Base-by-base conservation (phyloP, 2,888 invertebrate species). In the Phragmatobia fuliginosa region DNA sequence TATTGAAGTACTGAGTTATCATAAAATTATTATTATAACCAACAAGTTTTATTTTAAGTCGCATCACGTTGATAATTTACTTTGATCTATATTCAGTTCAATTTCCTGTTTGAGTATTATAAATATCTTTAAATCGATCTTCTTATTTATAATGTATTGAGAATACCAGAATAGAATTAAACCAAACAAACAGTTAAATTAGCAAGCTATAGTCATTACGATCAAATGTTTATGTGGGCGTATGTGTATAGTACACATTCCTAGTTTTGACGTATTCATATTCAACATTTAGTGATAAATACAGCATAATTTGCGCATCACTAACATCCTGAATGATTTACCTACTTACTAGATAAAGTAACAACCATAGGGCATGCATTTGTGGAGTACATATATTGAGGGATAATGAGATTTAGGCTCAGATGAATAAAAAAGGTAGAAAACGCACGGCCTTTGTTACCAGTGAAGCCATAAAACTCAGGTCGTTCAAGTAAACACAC, bases 181-280 rank as follows among this genome's bases (percentile, higher is more conserved):
- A 52, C 28, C 65, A 69, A 71, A 75, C 65, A 72, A 66, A 58
- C 45, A 69, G 71, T 72, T 75, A 75, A 70, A 69, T 76, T 70
- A 36, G 49, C 62, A 64, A 58, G 67, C 32, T 33, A 31, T 58
- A 70, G 45, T 73, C 68, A 75, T 60, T 45, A 11, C 60, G 36
- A 32, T 58, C 14, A 18, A 52, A 66, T 25, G n/a, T 38, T 45
- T 33, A 38, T 52, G 75, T 77, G 58, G 75, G 78, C 25, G 70
- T 32, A 68, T 72, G 61, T 69, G 69, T 32, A 62, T 63, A 18
- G 67, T 68, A 38, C 10, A 62, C 45, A 61, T 33, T 32, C 33
- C 60, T 49, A 21, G 11, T n/a, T 61, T 41, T 45, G 31, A 59
- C 58, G 38, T 41, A 36, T n/a, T n/a, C 41, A 32, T 41, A 59